phyloP scores from a whole-genome alignment of 2,888 invertebrate species.

The Pedicia rivosa region DNA sequence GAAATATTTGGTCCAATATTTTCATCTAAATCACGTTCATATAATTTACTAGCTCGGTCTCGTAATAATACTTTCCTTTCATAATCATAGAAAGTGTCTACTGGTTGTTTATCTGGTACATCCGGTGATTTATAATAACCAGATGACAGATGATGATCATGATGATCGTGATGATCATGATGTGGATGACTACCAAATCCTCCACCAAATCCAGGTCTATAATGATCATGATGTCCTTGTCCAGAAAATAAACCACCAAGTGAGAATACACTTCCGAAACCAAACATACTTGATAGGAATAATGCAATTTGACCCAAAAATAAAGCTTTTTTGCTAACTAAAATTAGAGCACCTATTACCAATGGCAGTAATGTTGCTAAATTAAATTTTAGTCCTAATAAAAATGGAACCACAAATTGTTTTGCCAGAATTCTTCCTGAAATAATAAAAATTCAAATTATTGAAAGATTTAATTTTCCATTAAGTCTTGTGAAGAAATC shows the following conservation, averaged over 20 bases:
- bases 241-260: constrained; percentile 15
- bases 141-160: constrained; percentile 15
- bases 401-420: constrained; percentile 57
- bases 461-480: not conserved
- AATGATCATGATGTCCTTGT: constrained; percentile 9
- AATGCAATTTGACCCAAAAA: constrained; percentile 58
- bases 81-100: constrained; percentile 27
- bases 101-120: constrained; percentile 17
- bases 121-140: constrained; percentile 19
- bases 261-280: constrained; percentile 31
- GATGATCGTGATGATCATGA: constrained; percentile 18
- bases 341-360: constrained; percentile 48
- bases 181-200: constrained; percentile 11
- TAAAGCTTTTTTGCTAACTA: constrained; percentile 63
- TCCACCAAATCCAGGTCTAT: constrained; percentile 9
- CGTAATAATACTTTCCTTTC: constrained; percentile 19
- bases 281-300: constrained; percentile 50
- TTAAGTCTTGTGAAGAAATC: not conserved
- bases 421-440: constrained; percentile 54
- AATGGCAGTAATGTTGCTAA: constrained; percentile 57
- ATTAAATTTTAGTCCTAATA: constrained; percentile 68
- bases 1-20: constrained; percentile 2
- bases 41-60: constrained; percentile 16
- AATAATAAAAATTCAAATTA: constrained; percentile 15
- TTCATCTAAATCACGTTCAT: constrained; percentile 10